phyloP scores from a whole-genome alignment of 2,113 vertebrate genomes.

The Cyanoliseus patagonus region DNA sequence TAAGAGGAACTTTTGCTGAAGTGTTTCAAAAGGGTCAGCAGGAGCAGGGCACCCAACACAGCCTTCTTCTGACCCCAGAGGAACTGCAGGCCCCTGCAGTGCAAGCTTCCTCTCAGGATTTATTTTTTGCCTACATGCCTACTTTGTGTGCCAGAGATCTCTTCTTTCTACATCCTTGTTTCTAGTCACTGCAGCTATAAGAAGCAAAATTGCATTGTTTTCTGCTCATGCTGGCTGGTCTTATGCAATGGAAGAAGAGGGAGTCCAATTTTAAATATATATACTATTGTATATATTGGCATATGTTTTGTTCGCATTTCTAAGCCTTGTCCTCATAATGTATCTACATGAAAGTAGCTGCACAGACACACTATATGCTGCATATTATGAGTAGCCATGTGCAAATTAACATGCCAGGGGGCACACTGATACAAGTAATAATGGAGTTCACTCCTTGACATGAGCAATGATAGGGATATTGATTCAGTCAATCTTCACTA shows the following conservation, averaged over 20 bases:
- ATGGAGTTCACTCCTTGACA: background rate
- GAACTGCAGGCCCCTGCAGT: background rate
- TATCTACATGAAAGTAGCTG: background rate
- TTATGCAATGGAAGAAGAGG: background rate
- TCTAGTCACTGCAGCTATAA: background rate
- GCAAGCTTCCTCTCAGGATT: background rate
- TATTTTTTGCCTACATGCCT: background rate
- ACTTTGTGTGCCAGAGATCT: background rate
- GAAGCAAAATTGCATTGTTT: background rate
- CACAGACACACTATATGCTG: background rate
- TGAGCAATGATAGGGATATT: background rate
- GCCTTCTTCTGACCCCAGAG: background rate
- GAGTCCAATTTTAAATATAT: background rate
- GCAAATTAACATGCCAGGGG: background rate
- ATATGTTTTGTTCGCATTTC: background rate
- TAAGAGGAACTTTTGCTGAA: background rate
- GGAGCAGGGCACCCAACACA: background rate
- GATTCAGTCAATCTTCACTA: background rate
- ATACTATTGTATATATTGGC: background rate
- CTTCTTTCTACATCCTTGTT: background rate
- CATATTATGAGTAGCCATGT: background rate
- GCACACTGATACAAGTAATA: background rate
- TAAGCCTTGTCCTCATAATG: background rate
- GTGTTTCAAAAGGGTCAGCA: background rate
- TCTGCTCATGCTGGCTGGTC: background rate